Base-by-base conservation (phyloP, 2,888 invertebrate genomes). In the Hypsopygia costalis region DNA sequence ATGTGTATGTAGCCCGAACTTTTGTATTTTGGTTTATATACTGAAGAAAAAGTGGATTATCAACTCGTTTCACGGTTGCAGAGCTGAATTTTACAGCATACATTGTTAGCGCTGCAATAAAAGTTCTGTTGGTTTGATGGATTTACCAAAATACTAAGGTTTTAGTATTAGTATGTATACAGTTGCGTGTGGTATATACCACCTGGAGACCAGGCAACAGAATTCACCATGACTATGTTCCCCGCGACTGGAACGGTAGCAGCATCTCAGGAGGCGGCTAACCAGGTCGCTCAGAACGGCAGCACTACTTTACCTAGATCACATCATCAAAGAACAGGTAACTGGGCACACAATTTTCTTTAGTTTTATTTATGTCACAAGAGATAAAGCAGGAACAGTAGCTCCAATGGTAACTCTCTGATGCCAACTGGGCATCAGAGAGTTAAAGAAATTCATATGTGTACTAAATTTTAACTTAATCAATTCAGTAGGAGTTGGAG, bases 241-340 rank as follows among this genome's bases (percentile, higher is more conserved):
- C 69, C 81, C 46, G 76, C 82, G 49, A 74, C 81, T 61, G 83
- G 83, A 61, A 77, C 82, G 72, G 79, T 80, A 77, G 81, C 86
- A 61, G 80, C 79, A 55, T 81, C 87, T 36, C 88, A 88, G 60
- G 81, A 81, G 55, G 75, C 82, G 58, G 71, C 80, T 59, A 77
- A 77, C 42, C 81, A 86, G 65, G 77, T 85, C 58, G 77, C 87
- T 21, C 78, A 77, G 54, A 86, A 83, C 68, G 88, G 88, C 51
- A 88, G 86, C 62, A 89, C 78, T 22, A 89, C 89, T 21, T 61
- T 89, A 47, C 89, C 88, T 35, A 68, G 89, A 45, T 88, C 89
- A 27, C 87, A 89, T 56, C 89, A 89, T 59, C 88, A 88, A 60
- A 81, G 87, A 62, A 81, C 85, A 70, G 88, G 88, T 85, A 70